Base-by-base conservation (phyloP, 2,797 vertebrate species). In the Scyliorhinus canicula region DNA sequence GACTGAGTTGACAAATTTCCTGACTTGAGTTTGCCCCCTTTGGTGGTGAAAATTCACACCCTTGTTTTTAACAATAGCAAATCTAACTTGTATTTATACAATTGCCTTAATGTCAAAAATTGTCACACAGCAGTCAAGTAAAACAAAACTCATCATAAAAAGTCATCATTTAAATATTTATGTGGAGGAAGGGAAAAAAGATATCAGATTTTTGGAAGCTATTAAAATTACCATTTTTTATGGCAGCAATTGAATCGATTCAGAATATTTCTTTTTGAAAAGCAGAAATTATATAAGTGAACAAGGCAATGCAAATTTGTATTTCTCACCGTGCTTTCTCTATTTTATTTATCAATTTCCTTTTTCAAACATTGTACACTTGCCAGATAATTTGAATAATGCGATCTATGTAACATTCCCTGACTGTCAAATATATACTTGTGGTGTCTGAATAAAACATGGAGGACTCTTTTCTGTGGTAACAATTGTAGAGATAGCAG, bases 361-460 rank as follows among this genome's bases (percentile, higher is more conserved):
- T 55, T 86, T 86, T 86, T 35, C 47, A 86, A 55, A 86, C 35
- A 55, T 55, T 52, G 52, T 35, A 86, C 3, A 3, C 11, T 55
- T 86, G 28, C 50, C 84, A 86, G 50, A 86, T 55, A 55, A 12
- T 86, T 86, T 86, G 50, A 86, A 86, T 86, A 86, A 82, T 82
- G 6, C 6, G 16, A 47, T 82, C 40, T 21, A 44, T 82, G 44
- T 40, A 40, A 40, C 74, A 79, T 79, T 79, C 14, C 69, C 21
- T 44, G 77, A 82, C 77, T 82, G 40, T 26, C 47, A 47, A 82
- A 82, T 47, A 44, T 47, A 44, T 47, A 47, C 40, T 44, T 79
- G 82, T 52, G 26, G 47, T 26, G 0, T 85, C 28, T 86, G 47
- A 86, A 35, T 52, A 86, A 55, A 86, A 86, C 50, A 86, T 86